phyloP scores from a whole-genome alignment of 2,797 vertebrate species.

The Fistularia tabacaria region DNA sequence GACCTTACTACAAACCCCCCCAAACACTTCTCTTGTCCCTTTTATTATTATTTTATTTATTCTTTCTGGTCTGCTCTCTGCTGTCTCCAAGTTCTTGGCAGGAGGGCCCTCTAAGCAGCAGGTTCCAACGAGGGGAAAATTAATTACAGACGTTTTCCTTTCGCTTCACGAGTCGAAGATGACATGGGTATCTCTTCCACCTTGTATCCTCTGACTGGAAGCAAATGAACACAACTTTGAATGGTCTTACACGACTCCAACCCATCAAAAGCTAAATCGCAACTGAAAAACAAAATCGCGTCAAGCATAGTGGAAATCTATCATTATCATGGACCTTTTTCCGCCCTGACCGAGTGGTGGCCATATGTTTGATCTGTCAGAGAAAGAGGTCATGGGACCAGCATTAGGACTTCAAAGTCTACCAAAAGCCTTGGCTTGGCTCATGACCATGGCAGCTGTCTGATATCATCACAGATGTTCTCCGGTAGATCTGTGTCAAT shows the following conservation, averaged over 20 bases:
- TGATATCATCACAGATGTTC: constrained; percentile 66
- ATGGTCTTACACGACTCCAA: not conserved
- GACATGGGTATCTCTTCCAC: constrained; percentile 28
- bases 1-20: constrained; percentile 36
- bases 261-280: not conserved
- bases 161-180: constrained; percentile 38
- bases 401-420: constrained; percentile 72
- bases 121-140: constrained; percentile 51
- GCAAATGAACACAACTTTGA: too few relatives aligned
- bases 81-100: constrained; percentile 54
- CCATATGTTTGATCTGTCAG: constrained; percentile 56
- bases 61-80: constrained; percentile 53
- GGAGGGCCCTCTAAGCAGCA: constrained; percentile 43
- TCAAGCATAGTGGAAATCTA: constrained; percentile 3
- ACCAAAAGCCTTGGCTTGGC: constrained; percentile 61
- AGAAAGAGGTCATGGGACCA: constrained; percentile 71
- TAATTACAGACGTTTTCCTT: constrained; percentile 43
- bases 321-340: constrained; percentile 37
- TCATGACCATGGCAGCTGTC: constrained; percentile 65
- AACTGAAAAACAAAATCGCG: constrained; percentile 4
- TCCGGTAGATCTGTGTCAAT: constrained; percentile 60
- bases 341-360: constrained; percentile 41
- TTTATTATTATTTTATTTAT: constrained; percentile 47
- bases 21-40: constrained; percentile 55
- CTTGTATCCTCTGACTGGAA: not conserved